Evolutionary conservation across 2,888 invertebrate species (phyloP).

Genomic region (Dolichopus griseipennis): DNA sequence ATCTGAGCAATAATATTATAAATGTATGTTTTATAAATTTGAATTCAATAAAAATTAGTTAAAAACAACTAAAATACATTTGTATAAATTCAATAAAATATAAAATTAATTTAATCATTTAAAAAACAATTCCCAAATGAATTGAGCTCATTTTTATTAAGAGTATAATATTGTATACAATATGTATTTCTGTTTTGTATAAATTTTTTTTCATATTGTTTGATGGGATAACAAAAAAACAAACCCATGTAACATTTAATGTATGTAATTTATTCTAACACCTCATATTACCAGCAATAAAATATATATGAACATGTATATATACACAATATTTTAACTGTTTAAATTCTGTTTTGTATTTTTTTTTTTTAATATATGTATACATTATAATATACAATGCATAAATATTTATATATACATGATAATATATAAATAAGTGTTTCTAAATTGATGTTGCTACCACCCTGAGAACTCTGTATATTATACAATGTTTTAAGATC

Average conservation of each 20-base stretch:
- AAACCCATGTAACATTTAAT: not conserved
- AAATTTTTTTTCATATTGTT: too few relatives aligned
- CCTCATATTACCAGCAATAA: not conserved
- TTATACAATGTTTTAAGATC: constrained; percentile 1
- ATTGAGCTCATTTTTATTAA: too few relatives aligned
- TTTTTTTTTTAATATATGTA: too few relatives aligned
- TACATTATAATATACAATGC: too few relatives aligned
- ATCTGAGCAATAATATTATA: too few relatives aligned
- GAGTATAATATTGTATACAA: too few relatives aligned
- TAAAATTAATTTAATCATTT: constrained; percentile 6
- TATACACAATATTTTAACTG: not conserved
- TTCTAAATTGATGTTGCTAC: constrained; percentile 3
- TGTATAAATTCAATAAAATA: not conserved
- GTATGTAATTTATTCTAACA: constrained; percentile 6
- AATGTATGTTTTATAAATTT: not conserved
- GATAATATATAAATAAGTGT: not conserved
- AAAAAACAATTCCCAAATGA: not conserved
- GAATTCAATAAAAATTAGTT: not conserved
- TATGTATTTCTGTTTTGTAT: too few relatives aligned
- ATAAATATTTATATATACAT: too few relatives aligned
- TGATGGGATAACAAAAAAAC: not conserved
- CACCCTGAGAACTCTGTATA: constrained; percentile 3
- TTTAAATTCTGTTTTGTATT: too few relatives aligned
- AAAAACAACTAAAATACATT: not conserved
- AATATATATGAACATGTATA: not conserved